These are phyloP conservation scores for Chroicocephalus ridibundus DNA, from an alignment of 2,113 vertebrate species.

Conservation along the genomic window DNA sequence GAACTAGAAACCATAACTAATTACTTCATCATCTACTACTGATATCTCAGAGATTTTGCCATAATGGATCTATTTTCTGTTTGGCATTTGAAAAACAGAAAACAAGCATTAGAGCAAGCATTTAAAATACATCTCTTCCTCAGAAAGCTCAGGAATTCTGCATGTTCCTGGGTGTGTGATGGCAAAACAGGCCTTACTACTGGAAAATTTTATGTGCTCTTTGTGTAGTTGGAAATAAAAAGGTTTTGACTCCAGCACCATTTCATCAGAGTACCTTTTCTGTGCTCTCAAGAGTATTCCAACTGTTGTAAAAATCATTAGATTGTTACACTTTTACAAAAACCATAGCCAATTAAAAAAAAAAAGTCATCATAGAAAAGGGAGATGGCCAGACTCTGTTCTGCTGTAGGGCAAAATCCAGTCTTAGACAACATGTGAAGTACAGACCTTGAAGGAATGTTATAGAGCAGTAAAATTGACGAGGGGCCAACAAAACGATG, in stretches of 20 bases:
- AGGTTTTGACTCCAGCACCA: neutral
- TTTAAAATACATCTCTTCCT: neutral
- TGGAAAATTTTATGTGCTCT: neutral
- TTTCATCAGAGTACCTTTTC: neutral
- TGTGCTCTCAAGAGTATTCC: neutral
- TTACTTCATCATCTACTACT: neutral
- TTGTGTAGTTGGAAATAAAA: neutral
- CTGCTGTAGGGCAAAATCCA: neutral
- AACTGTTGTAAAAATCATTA: neutral
- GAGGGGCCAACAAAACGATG: neutral
- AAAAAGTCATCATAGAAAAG: neutral
- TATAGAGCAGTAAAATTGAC: neutral
- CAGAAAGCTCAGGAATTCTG: neutral
- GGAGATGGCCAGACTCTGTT: neutral
- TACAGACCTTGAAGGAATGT: neutral
- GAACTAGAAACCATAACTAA: neutral
- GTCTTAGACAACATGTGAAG: neutral
- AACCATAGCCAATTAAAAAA: neutral
- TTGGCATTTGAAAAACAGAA: neutral
- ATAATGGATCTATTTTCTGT: neutral
- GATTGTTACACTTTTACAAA: neutral
- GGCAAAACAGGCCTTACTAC: neutral
- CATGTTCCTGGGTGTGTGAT: neutral
- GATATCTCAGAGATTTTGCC: neutral
- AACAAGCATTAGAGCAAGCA: neutral